Percentiles rank a stretch among this genome's conserved stretches.
These are phyloP conservation scores for Xylota sylvarum DNA, from an alignment of 2,888 invertebrate species.

Conservation along the genomic window DNA sequence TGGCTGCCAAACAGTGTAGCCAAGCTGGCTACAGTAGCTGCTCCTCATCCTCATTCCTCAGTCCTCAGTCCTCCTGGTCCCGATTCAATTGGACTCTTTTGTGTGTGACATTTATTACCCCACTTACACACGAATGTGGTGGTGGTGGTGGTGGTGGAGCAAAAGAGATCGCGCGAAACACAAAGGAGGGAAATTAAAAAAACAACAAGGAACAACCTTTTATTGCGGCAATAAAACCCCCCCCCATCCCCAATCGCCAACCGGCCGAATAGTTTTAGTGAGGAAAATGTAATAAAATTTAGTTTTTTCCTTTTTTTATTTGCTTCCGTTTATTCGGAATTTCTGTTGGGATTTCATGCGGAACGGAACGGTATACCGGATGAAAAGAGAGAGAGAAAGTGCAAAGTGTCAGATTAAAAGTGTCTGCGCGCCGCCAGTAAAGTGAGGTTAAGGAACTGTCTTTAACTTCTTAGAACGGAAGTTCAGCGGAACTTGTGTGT, in stretches of 20 bases:
- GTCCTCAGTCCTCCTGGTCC: conserved; percentile 19
- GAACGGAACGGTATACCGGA: conserved; percentile 20
- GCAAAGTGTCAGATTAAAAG: conserved; percentile 71
- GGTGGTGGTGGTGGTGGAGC: too few relatives aligned
- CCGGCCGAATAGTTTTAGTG: conserved; percentile 59
- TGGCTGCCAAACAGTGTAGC: conserved; percentile 36
- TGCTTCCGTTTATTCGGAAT: conserved; percentile 31
- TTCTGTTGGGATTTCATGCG: conserved; percentile 39
- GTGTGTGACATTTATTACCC: conserved; percentile 67
- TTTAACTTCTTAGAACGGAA: conserved; percentile 66
- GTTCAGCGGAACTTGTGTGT: conserved; percentile 46
- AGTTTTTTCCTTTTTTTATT: conserved; percentile 16
- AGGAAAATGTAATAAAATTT: conserved; percentile 66
- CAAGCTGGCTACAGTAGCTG: conserved; percentile 45
- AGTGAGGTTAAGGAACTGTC: conserved; percentile 75
- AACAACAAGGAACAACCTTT: conserved; percentile 51
- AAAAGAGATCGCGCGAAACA: conserved; percentile 16
- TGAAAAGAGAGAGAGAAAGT: conserved; percentile 39
- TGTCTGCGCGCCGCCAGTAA: conserved; percentile 46
- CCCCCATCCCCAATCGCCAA: background rate
- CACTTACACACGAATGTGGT: conserved; percentile 46
- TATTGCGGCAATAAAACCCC: conserved; percentile 61
- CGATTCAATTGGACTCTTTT: conserved; percentile 50
- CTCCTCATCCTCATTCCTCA: conserved; percentile 14
- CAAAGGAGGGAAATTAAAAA: conserved; percentile 3